Evolutionary conservation across 53 echinoderm and acorn worm genomes (phyloP), one percentile per base, ranked within the genome.

Genomic region (Echinarachnius parma): DNA sequence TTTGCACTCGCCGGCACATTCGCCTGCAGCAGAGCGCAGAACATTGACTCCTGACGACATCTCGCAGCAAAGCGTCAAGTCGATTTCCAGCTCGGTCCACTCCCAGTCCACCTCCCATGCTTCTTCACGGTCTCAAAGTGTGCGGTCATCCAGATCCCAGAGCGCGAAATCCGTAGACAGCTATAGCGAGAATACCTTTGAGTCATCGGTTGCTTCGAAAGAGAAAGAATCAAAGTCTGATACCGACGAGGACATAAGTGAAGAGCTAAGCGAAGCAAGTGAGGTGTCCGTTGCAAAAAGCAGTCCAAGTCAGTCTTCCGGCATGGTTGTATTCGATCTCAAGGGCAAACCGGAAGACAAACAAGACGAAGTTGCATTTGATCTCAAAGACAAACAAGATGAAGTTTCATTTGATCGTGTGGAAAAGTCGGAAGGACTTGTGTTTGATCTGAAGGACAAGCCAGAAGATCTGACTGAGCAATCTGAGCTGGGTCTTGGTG

Each of bases 221-320:
- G 9, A 75, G 3, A 60, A 76, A 59, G 78, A 81, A 48, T 74
- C 75, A 16, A 86, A 69, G 35, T 89, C 89, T 20, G 89, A 89
- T 60, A 89, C 86, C 13, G 96, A 95, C 33, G 96, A 95, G 19
- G 96, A 95, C 59, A 91, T 95, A 77, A 95, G 96, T 53, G 96
- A 95, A 69, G 87, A 95, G 46, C 49, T 94, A 42, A 89, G 89
- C 14, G 92, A 81, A 53, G 57, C 78, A 26, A 81, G 81, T 24
- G 84, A 89, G 31, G 60, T 57, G 35, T 89, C 83, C 19, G 48
- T 86, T 8, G 80, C 83, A 16, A 80, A 47, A 33, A 77, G 87
- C 23, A 84, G 78, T 8, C 70, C 71, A 10, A 83, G 83, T 49
- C 75, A 65, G 42, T 18, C 31, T 3, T 80, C 80, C 9, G 86